phyloP scores from a whole-genome alignment of 2,113 vertebrate genomes.

The Oreocharis arfaki region DNA sequence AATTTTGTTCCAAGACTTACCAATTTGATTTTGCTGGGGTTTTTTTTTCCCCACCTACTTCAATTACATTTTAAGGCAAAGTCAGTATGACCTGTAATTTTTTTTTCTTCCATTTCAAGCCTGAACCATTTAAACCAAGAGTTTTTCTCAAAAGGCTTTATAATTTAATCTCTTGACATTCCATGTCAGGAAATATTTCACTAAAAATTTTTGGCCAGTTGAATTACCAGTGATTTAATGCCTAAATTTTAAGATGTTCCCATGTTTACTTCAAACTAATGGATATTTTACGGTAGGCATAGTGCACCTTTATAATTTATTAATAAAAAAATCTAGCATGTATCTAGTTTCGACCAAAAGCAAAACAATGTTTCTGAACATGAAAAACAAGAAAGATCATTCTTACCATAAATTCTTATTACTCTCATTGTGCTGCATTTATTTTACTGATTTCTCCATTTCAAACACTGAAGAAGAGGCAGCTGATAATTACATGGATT shows the following conservation, averaged over 20 bases:
- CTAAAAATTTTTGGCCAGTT: neutral
- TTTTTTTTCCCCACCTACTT: neutral
- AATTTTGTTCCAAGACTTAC: neutral
- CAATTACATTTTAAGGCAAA: neutral
- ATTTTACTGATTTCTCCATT: neutral
- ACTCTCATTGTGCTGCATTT: neutral
- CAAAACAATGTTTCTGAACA: neutral
- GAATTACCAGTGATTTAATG: neutral
- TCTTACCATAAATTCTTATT: neutral
- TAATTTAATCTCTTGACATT: neutral
- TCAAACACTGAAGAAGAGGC: neutral
- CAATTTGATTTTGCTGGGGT: neutral
- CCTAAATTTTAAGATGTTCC: neutral
- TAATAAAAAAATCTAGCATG: neutral
- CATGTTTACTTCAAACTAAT: neutral
- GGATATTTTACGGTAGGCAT: neutral
- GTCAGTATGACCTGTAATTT: neutral
- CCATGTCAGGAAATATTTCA: neutral
- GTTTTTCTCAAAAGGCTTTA: neutral
- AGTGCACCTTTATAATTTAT: neutral
- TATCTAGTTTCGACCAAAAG: neutral
- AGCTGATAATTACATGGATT: neutral
- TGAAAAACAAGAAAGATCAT: neutral
- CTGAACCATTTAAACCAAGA: neutral
- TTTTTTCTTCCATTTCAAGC: neutral